Percentiles rank a stretch among this genome's conserved stretches.
Conservation (phyloP, 2,113 vertebrate genomes). For the Hemibagrus wyckioides region DNA sequence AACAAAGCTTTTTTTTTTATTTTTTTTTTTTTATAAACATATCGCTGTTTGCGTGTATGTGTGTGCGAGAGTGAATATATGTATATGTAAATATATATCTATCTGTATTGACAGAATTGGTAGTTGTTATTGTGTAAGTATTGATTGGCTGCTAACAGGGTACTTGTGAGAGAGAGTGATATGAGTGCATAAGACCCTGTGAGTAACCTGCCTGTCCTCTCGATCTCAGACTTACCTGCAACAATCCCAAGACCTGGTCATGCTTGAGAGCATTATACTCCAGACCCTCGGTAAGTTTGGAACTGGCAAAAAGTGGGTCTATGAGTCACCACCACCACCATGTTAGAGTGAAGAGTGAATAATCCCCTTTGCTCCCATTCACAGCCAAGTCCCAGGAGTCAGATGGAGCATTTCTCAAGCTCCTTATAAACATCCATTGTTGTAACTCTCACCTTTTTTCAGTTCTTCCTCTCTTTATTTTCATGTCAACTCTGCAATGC, state of each 20-base stretch:
- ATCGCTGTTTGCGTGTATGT: conserved; percentile 18
- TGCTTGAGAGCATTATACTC: conserved; percentile 99
- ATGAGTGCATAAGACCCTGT: conserved; percentile 70
- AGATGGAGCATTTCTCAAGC: conserved; percentile 18
- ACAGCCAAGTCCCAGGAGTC: conserved; percentile 56
- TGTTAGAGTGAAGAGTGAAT: conserved; percentile 57
- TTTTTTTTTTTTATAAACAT: no score
- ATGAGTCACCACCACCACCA: conserved; percentile 59
- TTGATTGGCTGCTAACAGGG: conserved; percentile 40
- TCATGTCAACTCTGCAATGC: conserved; percentile 37
- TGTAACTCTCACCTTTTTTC: conserved; percentile 28
- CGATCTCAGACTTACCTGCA: conserved; percentile 95
- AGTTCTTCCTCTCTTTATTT: conserved; percentile 29
- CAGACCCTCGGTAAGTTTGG: conserved; percentile 98
- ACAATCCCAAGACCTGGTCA: conserved; percentile 99
- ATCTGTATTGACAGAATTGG: conserved; percentile 8
- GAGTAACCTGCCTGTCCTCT: conserved; percentile 90
- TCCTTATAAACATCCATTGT: conserved; percentile 49
- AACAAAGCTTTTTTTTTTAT: conserved; percentile 4
- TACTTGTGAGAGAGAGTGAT: conserved; percentile 50
- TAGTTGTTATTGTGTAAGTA: conserved; percentile 23
- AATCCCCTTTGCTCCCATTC: conserved; percentile 65
- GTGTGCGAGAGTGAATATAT: neutral
- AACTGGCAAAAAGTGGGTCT: conserved; percentile 66
- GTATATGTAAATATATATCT: neutral